Conservation (phyloP, 2,888 invertebrate species). For the Leucophenga montana region DNA sequence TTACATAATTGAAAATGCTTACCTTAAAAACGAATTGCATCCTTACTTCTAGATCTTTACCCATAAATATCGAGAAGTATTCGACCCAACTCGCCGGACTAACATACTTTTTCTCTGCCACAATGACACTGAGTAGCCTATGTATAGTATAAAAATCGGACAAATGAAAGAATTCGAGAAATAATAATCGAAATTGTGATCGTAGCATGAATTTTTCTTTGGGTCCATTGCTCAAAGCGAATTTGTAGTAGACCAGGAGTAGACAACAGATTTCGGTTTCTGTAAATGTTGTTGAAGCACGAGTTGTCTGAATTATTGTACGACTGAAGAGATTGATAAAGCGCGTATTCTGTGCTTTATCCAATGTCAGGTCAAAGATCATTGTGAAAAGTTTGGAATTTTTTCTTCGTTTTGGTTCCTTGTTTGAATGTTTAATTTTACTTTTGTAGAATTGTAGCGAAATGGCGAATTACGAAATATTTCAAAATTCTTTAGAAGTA, state of each 20-base stretch:
- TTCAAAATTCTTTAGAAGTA: too few species aligned
- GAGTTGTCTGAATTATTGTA: background rate
- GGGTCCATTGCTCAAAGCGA: slow-evolving; percentile 6
- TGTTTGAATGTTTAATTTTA: background rate
- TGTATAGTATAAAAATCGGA: too few species aligned
- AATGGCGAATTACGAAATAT: too few species aligned
- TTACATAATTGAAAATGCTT: background rate
- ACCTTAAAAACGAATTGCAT: slow-evolving; percentile 26
- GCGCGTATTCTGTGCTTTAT: slow-evolving; percentile 39
- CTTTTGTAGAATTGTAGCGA: too few species aligned
- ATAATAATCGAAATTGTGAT: too few species aligned
- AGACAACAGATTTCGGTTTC: slow-evolving; percentile 1
- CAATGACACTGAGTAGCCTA: too few species aligned
- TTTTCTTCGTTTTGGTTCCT: background rate
- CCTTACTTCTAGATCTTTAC: slow-evolving; percentile 18
- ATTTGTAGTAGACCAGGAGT: slow-evolving; percentile 23
- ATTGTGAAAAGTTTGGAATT: background rate
- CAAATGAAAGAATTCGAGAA: too few species aligned
- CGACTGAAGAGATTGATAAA: background rate
- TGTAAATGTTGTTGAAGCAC: too few species aligned
- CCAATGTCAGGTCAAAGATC: background rate
- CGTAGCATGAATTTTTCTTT: background rate
- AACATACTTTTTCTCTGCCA: background rate
- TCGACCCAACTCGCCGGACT: slow-evolving; percentile 2
- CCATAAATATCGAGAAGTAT: slow-evolving; percentile 24